Evolutionary conservation across 2,888 invertebrate genomes (phyloP).

Genomic region (Globia sparganii): DNA sequence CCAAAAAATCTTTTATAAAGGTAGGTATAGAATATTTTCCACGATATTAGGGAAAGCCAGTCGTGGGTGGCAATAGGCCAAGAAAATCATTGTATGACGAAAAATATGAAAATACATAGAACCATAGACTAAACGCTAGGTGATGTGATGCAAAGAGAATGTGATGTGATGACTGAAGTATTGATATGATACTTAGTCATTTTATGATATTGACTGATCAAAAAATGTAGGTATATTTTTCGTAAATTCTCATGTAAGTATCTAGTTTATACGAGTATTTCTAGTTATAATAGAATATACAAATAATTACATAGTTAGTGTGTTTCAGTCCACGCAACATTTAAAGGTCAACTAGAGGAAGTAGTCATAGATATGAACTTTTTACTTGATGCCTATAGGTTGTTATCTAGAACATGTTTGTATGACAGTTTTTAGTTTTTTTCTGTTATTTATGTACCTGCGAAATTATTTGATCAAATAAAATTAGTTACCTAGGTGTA

Average conservation of each 20-base stretch:
- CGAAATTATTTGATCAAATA: not conserved
- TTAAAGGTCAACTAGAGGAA: conserved; percentile 48
- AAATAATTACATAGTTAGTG: not conserved
- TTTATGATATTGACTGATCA: not conserved
- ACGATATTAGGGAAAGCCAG: not conserved
- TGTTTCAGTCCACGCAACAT: conserved; percentile 35
- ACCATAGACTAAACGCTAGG: not conserved
- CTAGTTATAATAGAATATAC: not conserved
- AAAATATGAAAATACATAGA: not conserved
- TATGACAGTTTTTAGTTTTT: not conserved
- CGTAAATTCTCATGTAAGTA: not conserved
- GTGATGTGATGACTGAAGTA: not conserved
- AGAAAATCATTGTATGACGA: conserved; percentile 1
- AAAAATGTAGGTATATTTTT: not conserved
- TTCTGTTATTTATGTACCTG: not conserved
- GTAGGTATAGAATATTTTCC: not conserved
- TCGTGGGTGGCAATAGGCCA: conserved; percentile 4
- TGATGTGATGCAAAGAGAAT: too few relatives aligned
- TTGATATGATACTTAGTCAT: not conserved
- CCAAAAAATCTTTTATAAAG: not conserved
- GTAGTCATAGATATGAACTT: conserved; percentile 25
- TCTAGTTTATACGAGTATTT: not conserved
- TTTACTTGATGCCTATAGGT: conserved; percentile 22
- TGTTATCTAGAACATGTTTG: not conserved
- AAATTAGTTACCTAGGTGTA: not conserved